Evolutionary conservation across 2,797 vertebrate genomes (phyloP).

Genomic region (Clarias platycephalus): DNA sequence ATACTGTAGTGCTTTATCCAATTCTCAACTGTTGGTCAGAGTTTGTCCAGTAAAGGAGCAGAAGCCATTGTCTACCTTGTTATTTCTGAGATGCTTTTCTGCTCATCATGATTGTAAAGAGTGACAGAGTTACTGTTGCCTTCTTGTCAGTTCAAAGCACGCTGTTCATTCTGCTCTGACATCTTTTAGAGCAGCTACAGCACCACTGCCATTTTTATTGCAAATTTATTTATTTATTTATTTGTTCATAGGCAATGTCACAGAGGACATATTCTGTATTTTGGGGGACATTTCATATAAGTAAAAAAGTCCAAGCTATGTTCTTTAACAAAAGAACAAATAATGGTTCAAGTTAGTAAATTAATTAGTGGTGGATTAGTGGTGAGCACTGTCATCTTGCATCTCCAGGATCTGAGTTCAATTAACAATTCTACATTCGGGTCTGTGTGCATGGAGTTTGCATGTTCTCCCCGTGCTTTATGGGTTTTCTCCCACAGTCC

Average conservation of each 20-base stretch:
- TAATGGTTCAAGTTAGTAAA: too few species aligned
- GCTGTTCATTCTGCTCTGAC: conserved; percentile 2
- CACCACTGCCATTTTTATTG: not conserved
- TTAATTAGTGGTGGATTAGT: too few species aligned
- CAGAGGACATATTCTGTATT: not conserved
- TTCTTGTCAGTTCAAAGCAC: not conserved
- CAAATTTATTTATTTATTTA: not conserved
- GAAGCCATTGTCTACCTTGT: not conserved
- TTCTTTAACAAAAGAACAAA: too few species aligned
- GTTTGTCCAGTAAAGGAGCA: not conserved
- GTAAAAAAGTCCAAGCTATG: too few species aligned
- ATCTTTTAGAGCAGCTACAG: not conserved
- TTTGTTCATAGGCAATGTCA: not conserved
- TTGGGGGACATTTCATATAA: too few species aligned
- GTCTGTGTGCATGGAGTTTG: too few species aligned
- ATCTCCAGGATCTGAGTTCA: too few species aligned
- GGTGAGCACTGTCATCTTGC: too few species aligned
- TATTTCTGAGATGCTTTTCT: not conserved
- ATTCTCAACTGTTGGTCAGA: not conserved
- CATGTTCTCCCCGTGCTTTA: too few species aligned
- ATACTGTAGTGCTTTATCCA: not conserved
- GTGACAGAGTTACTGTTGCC: not conserved
- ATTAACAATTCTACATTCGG: too few species aligned
- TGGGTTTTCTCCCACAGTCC: too few species aligned
- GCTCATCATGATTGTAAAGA: not conserved